These are phyloP conservation scores for Burhinus oedicnemus DNA, from an alignment of 2,113 vertebrate genomes.

Conservation along the genomic window DNA sequence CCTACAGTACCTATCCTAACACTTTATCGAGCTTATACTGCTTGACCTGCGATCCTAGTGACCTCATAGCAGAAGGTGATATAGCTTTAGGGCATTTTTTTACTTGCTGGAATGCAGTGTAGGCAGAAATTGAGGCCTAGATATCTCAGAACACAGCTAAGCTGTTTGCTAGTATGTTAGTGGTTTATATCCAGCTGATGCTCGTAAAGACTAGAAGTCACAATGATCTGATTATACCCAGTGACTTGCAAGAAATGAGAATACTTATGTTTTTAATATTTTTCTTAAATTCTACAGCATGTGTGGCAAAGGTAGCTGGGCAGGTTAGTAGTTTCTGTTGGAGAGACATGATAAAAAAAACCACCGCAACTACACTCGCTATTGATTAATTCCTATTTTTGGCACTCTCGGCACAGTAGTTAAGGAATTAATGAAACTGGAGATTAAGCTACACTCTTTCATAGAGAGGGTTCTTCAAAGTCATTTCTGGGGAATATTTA, in stretches of 20 bases:
- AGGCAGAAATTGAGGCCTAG: neutral
- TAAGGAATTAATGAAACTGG: conserved; percentile 65
- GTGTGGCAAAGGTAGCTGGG: neutral
- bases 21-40: neutral
- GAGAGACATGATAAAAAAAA: neutral
- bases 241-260: neutral
- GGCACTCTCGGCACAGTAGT: conserved; percentile 8
- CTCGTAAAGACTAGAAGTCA: neutral
- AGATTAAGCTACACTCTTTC: conserved; percentile 50
- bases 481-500: conserved; percentile 59
- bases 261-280: neutral
- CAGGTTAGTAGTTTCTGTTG: conserved; percentile 6
- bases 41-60: neutral
- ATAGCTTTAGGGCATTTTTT: neutral
- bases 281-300: neutral
- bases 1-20: neutral
- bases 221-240: neutral
- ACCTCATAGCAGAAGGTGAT: neutral
- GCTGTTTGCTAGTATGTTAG: neutral
- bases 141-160: neutral
- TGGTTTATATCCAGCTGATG: neutral
- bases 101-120: neutral
- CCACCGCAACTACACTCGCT: neutral
- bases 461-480: conserved; percentile 54
- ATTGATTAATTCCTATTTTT: conserved; percentile 52